Base-by-base conservation (phyloP, 2,797 vertebrate species). In the Helostoma temminkii region DNA sequence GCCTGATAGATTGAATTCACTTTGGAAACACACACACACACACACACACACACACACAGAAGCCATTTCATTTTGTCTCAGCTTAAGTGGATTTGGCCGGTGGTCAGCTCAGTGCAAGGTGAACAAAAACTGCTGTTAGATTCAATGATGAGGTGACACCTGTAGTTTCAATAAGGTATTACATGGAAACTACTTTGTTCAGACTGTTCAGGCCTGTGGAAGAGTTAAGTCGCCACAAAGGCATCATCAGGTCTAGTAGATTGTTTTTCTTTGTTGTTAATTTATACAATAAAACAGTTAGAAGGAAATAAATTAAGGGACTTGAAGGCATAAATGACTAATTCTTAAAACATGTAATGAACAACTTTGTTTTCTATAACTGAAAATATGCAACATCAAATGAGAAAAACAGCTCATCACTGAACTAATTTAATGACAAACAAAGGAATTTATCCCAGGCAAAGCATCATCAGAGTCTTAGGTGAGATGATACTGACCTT, bases 51-150 rank as follows among this genome's bases (percentile, higher is more conserved):
- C 26, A 66, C 16, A 22, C 14, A 55, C 3, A 55, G 3, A 25
- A 9, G 43, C 30, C 45, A 71, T 79, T 82, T 81, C 52, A 88
- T 72, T 76, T 74, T 5, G 74, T 67, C 52, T 49, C 63, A 72
- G 47, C 39, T 72, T 76, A 73, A 82, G 48, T 75, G 71, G 61
- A 76, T 81, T 65, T 74, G 49, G 16, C 54, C 57, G 53, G 19
- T 58, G 57, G 59, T 84, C 79, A 76, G 69, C 71, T 83, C 64
- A 74, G 54, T 5, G 15, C 66, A 76, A 83, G 75, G 62, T 79
- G 56, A 81, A 60, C 49, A 6, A 18, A 2, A 53, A 50, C 0
- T 22, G 10, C 8, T 11, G 1, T 28, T n/a, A n/a, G n/a, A n/a
- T n/a, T n/a, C 24, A 39, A 54, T 62, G 68, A 34, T 1, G n/a